Conservation (phyloP, 2,888 invertebrate species). For the Miltochrista miniata region DNA sequence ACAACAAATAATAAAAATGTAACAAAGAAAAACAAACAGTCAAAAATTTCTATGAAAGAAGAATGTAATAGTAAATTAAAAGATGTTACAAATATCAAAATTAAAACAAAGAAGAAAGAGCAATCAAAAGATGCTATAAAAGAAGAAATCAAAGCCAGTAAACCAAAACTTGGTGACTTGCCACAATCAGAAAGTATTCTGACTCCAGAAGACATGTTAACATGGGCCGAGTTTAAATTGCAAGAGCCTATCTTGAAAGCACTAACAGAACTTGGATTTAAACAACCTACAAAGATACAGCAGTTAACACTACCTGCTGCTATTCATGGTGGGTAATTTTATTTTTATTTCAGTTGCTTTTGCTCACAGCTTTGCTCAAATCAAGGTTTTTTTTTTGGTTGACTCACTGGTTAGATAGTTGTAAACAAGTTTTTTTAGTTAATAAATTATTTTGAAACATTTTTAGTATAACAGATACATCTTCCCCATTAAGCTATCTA, state of each 20-base stretch:
- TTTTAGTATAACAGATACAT: too few relatives aligned
- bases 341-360: too few relatives aligned
- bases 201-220: slow-evolving; percentile 76
- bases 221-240: slow-evolving; percentile 88
- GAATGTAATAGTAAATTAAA: slow-evolving; percentile 1
- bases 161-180: slow-evolving; percentile 60
- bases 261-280: slow-evolving; percentile 89
- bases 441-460: too few relatives aligned
- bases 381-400: too few relatives aligned
- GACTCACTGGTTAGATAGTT: too few relatives aligned
- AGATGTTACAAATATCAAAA: slow-evolving; percentile 8
- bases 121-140: slow-evolving; percentile 1
- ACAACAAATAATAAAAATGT: too few relatives aligned
- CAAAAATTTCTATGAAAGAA: slow-evolving; percentile 3
- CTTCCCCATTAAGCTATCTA: too few relatives aligned
- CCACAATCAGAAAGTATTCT: slow-evolving; percentile 43
- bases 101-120: slow-evolving; percentile 13
- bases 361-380: too few relatives aligned
- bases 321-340: slow-evolving; percentile 88
- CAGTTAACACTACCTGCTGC: slow-evolving; percentile 91
- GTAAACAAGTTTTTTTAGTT: too few relatives aligned
- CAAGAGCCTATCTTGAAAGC: slow-evolving; percentile 88
- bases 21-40: slow-evolving; percentile 21
- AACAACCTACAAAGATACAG: slow-evolving; percentile 95
- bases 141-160: slow-evolving; percentile 31